Conservation (phyloP, 2,113 vertebrate genomes). For the Brevimyrus niger region DNA sequence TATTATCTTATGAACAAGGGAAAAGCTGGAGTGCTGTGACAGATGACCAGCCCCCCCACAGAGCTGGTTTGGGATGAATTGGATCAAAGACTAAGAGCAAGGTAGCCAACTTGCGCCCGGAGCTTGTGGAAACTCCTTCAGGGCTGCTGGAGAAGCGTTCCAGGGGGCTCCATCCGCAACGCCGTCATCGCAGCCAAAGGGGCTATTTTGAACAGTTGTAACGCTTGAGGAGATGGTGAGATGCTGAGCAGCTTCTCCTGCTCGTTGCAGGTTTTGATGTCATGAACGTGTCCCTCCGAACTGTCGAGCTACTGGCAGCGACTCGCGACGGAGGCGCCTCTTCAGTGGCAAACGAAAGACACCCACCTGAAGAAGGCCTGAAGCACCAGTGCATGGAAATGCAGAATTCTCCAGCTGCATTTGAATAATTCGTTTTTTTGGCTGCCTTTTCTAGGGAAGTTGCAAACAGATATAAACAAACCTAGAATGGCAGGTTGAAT, state of each 20-base stretch:
- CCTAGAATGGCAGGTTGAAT: neutral
- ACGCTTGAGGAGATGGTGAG: neutral
- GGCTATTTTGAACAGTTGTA: neutral
- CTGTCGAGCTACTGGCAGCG: neutral
- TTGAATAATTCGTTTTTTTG: neutral
- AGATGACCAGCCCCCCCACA: neutral
- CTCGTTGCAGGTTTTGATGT: neutral
- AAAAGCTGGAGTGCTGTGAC: neutral
- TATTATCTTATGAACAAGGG: neutral
- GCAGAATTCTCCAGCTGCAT: neutral
- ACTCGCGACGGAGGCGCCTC: neutral
- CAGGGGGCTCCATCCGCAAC: neutral
- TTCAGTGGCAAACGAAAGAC: neutral
- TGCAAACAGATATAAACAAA: neutral
- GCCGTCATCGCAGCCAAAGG: neutral
- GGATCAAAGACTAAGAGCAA: neutral
- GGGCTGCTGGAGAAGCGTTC: too few relatives aligned
- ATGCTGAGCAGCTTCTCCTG: neutral
- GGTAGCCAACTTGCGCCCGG: neutral
- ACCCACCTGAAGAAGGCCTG: neutral
- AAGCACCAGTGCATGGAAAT: neutral
- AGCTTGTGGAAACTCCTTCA: neutral
- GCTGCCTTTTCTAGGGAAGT: neutral
- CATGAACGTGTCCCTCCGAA: neutral
- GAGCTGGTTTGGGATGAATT: too few relatives aligned